Conservation (phyloP, 2,797 vertebrate genomes). For the Danio aesculapii region DNA sequence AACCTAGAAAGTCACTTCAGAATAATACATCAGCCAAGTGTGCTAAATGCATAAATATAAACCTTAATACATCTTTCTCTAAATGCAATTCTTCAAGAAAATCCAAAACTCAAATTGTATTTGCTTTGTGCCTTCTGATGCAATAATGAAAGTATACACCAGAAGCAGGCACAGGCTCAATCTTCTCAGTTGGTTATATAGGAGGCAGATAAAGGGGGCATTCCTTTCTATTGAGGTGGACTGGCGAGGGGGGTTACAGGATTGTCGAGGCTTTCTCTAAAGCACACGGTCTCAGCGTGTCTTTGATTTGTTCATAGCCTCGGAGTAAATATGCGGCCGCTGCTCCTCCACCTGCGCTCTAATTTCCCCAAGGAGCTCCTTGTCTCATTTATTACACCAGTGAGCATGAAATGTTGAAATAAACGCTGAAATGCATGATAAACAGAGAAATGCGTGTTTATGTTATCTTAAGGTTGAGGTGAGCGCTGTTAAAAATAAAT, state of each 20-base stretch:
- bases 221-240: conserved; percentile 54
- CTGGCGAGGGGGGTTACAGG: conserved; percentile 42
- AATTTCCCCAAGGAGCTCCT: conserved; percentile 53
- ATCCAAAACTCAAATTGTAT: neutral
- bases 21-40: too few species aligned
- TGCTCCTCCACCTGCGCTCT: conserved; percentile 57
- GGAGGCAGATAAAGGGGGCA: conserved; percentile 21
- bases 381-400: conserved; percentile 17
- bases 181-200: conserved; percentile 2
- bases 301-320: conserved; percentile 56
- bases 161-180: neutral
- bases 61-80: too few species aligned
- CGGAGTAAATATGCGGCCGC: conserved; percentile 46
- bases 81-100: neutral
- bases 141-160: conserved; percentile 4
- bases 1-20: too few species aligned
- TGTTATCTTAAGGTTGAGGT: neutral
- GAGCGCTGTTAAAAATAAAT: neutral
- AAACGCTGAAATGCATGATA: neutral
- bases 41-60: too few species aligned
- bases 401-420: neutral
- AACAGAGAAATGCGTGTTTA: neutral
- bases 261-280: conserved; percentile 40
- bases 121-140: neutral
- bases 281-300: conserved; percentile 26